Evolutionary conservation across 2,888 invertebrate genomes (phyloP).

Genomic region (Caenorhabditis virilis): DNA sequence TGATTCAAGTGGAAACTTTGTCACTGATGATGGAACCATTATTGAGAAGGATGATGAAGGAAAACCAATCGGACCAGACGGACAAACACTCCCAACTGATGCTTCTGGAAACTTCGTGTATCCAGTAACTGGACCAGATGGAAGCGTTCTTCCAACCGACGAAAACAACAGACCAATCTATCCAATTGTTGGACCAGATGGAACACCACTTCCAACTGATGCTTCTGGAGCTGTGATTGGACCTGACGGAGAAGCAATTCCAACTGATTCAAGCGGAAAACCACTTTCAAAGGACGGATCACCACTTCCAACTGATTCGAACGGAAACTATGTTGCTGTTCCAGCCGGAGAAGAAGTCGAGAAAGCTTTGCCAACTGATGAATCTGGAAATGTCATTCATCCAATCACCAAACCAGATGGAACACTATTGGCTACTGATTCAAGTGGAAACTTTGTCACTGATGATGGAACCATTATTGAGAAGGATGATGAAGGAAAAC

Average conservation of each 20-base stretch:
- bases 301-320: slow-evolving; percentile 21
- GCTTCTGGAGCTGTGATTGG: slow-evolving; percentile 27
- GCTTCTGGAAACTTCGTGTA: slow-evolving; percentile 30
- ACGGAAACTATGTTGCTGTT: slow-evolving; percentile 22
- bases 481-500: slow-evolving; percentile 27
- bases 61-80: slow-evolving; percentile 33
- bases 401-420: slow-evolving; percentile 27
- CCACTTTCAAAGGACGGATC: slow-evolving; percentile 13
- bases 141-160: slow-evolving; percentile 29
- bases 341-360: slow-evolving; percentile 14
- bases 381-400: slow-evolving; percentile 18
- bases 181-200: slow-evolving; percentile 33
- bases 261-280: slow-evolving; percentile 21
- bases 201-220: slow-evolving; percentile 34
- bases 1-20: slow-evolving; percentile 15
- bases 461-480: slow-evolving; percentile 20
- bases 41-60: slow-evolving; percentile 32
- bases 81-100: slow-evolving; percentile 28
- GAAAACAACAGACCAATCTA: slow-evolving; percentile 21
- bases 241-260: slow-evolving; percentile 24
- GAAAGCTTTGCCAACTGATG: slow-evolving; percentile 18
- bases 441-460: slow-evolving; percentile 11
- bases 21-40: slow-evolving; percentile 15
- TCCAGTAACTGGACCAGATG: slow-evolving; percentile 29
- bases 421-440: slow-evolving; percentile 25